phyloP scores from a whole-genome alignment of 2,113 vertebrate species.

The Columba livia region DNA sequence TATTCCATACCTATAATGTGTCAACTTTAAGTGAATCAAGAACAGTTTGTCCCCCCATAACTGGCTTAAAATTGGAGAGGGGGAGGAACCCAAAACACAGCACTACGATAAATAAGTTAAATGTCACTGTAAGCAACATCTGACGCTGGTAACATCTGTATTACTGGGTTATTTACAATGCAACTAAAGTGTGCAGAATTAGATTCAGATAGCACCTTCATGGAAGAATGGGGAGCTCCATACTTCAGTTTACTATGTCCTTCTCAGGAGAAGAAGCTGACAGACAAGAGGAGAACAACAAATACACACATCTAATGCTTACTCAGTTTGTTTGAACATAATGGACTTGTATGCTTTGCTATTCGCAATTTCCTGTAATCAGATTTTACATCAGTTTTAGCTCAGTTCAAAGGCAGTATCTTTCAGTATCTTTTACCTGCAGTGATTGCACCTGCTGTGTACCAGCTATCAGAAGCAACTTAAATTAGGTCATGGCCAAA shows the following conservation, averaged over 20 bases:
- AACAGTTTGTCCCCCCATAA: not conserved
- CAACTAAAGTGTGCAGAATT: not conserved
- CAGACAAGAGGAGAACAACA: not conserved
- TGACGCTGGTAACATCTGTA: not conserved
- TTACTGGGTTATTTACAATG: not conserved
- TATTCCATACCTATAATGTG: not conserved
- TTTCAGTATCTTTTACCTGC: not conserved
- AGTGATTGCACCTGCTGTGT: not conserved
- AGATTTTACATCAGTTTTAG: not conserved
- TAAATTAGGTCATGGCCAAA: not conserved
- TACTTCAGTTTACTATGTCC: not conserved
- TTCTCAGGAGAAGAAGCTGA: not conserved
- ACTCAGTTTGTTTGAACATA: not conserved
- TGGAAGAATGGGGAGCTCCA: not conserved
- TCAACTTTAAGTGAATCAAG: not conserved
- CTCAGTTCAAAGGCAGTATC: not conserved
- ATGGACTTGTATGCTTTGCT: not conserved
- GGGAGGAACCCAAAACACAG: not conserved
- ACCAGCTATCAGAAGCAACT: not conserved
- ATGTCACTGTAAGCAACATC: not conserved
- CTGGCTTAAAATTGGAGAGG: not conserved
- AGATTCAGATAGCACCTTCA: not conserved
- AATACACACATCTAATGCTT: not conserved
- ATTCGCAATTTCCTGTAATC: not conserved
- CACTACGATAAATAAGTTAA: not conserved